Evolutionary conservation across 2,113 vertebrate species (phyloP), one percentile per base, ranked within the genome.

Genomic region (Oceanodroma tethys): DNA sequence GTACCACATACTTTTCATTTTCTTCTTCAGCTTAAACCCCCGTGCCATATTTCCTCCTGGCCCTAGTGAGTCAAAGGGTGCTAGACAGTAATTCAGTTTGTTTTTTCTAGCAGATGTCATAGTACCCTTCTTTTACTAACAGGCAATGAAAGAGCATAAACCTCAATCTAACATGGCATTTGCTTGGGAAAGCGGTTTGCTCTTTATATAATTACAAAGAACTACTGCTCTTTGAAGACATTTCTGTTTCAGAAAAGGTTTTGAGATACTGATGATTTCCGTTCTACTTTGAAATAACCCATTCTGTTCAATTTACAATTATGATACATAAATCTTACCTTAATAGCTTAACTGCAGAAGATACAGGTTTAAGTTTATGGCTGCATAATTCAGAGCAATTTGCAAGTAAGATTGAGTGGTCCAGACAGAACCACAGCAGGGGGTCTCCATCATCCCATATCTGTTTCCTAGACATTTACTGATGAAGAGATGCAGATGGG

Each of bases 1-100:
- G 42, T 68, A 58, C 26, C 25, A 56, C 67, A 15, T 16, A 62
- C 15, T 75, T 42, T 14, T 26, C 25, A 7, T 52, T 71, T 65
- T 42, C 65, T 94, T 79, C 45, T 74, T 76, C 71, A 52, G 34
- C 40, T 60, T 71, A 80, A 83, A 26, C 5, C 13, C 43, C 43
- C 2, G 2, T 56, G 62, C 65, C 2, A 1, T 26, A 34, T 40
- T 88, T 59, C n/a, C 15, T 63, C 34, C 30, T 45, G 84, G 30
- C 45, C 18, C 30, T 66, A 42, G 30, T 19, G 32, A 72, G 48
- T 40, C 47, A n/a, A 66, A 60, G 40, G 19, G 34, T 65, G 26
- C 16, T 45, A 75, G 43, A 42, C n/a, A 0, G 0, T 53, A 42
- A 53, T 38, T 62, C 0, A 1, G 13, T 48, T 70, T 65, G 32